These are phyloP conservation scores for Leptodactylus fallax DNA, from an alignment of 2,797 vertebrate genomes.

Conservation along the genomic window DNA sequence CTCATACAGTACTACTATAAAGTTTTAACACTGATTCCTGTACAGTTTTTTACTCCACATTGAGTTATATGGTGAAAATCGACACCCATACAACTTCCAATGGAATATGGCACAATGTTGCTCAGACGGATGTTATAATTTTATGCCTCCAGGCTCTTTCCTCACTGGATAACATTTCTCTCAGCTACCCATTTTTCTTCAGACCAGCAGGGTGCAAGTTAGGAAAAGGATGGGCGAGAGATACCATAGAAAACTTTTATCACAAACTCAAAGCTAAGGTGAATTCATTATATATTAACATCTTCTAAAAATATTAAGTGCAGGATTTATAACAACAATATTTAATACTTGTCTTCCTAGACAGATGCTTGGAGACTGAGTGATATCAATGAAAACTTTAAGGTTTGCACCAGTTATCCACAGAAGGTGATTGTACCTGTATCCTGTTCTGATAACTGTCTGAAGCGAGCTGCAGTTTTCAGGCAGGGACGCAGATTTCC, in stretches of 20 bases:
- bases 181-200: constrained; percentile 90
- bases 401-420: constrained; percentile 82
- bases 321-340: not conserved
- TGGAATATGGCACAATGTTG: too few species aligned
- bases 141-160: constrained; percentile 80
- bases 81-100: too few species aligned
- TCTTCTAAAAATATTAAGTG: not conserved
- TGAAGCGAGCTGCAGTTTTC: constrained; percentile 79
- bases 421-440: constrained; percentile 77
- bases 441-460: constrained; percentile 70
- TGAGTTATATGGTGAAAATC: too few species aligned
- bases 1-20: too few species aligned
- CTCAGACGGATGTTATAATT: not conserved
- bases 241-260: constrained; percentile 74
- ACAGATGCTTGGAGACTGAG: constrained; percentile 84
- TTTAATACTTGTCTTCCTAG: constrained; percentile 68
- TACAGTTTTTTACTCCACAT: too few species aligned
- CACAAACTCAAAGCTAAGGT: constrained; percentile 76
- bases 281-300: constrained; percentile 49
- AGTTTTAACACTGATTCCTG: too few species aligned
- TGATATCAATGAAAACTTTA: constrained; percentile 79
- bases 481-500: constrained; percentile 86
- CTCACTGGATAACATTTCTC: constrained; percentile 80
- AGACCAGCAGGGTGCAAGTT: constrained; percentile 77
- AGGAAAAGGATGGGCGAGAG: constrained; percentile 78